Evolutionary conservation across 2,113 vertebrate genomes (phyloP).

Genomic region (human): GRCh38 chr11:133500501-133501000

Average conservation of each 20-base stretch:
- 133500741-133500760: slow-evolving; percentile 81
- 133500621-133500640: not conserved
- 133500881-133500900: not conserved
- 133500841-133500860: slow-evolving; percentile 73
- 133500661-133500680: slow-evolving; percentile 66
- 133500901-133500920: not conserved
- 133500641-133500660: slow-evolving; percentile 63
- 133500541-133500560: not conserved
- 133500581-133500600: slow-evolving; percentile 44
- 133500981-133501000: not conserved
- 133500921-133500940: not conserved
- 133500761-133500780: slow-evolving; percentile 87
- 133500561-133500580: slow-evolving; percentile 31
- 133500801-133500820: slow-evolving; percentile 81
- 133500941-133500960: accelerated
- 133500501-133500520: not conserved
- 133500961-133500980: accelerated
- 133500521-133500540: not conserved
- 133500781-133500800: slow-evolving; percentile 87
- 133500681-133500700: slow-evolving; percentile 82
- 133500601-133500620: slow-evolving; percentile 43
- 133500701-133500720: slow-evolving; percentile 85
- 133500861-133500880: slow-evolving; percentile 36
- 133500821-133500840: slow-evolving; percentile 77
- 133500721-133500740: slow-evolving; percentile 82